phyloP scores from a whole-genome alignment of 2,797 vertebrate genomes.

The Malacoctenus gilli region DNA sequence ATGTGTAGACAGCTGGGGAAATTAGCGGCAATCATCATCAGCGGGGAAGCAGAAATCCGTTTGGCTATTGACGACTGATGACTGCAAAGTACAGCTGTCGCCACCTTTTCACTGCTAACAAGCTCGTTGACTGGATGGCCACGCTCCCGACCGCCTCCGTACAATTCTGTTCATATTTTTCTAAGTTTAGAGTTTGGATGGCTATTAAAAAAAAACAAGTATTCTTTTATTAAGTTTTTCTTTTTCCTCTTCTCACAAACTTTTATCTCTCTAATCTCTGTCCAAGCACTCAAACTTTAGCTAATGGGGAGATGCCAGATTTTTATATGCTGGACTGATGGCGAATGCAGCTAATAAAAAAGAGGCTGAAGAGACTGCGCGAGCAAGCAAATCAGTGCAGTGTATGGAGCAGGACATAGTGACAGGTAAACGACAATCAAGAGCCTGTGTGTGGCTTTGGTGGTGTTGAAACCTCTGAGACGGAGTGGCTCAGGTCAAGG shows the following conservation, averaged over 20 bases:
- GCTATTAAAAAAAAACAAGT: neutral
- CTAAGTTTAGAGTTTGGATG: neutral
- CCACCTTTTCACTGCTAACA: conserved; percentile 35
- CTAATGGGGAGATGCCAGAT: conserved; percentile 4
- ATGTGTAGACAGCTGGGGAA: conserved; percentile 32
- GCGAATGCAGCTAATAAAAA: conserved; percentile 6
- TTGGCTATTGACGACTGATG: conserved; percentile 41
- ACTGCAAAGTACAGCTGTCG: conserved; percentile 41
- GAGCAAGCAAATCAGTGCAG: too few species aligned
- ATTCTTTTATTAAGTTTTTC: neutral
- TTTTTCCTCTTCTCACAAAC: neutral
- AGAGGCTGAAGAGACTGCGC: too few species aligned
- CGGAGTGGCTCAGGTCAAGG: too few species aligned
- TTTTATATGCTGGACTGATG: neutral
- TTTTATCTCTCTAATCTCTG: too few species aligned
- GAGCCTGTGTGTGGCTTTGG: too few species aligned
- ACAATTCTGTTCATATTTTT: conserved; percentile 13
- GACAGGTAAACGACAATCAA: too few species aligned
- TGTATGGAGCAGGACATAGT: too few species aligned
- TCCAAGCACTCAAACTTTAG: neutral
- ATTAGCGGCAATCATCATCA: conserved; percentile 53
- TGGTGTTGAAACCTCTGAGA: too few species aligned
- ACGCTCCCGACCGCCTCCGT: neutral
- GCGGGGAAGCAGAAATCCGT: conserved; percentile 30
- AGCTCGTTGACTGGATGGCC: conserved; percentile 22